A percentile compares a stretch with the other conserved stretches of the same genome.
Evolutionary conservation across 2,888 invertebrate genomes (phyloP).

Genomic region (Papilio protenor): DNA sequence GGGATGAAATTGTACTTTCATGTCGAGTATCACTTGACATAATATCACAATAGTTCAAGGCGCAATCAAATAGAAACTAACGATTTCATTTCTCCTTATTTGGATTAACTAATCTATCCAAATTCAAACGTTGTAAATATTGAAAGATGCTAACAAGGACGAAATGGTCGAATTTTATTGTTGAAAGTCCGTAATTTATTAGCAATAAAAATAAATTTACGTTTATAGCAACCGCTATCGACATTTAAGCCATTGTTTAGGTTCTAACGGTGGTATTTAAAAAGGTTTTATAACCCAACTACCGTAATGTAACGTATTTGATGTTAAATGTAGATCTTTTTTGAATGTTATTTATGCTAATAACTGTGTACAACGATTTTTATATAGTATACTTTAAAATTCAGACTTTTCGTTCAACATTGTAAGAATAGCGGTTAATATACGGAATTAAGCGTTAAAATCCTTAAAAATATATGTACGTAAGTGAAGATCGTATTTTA

Average conservation of each 20-base stretch:
- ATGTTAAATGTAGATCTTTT: not conserved
- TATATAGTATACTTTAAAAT: not conserved
- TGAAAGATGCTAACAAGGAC: not conserved
- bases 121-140: not conserved
- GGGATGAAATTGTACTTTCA: conserved; percentile 13
- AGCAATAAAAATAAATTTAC: conserved; percentile 32
- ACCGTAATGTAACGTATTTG: not conserved
- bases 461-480: not conserved
- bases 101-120: conserved; percentile 8
- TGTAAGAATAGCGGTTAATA: not conserved
- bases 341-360: not conserved
- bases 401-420: not conserved
- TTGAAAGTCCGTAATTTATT: conserved; percentile 2
- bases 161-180: conserved; percentile 8
- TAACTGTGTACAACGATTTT: not conserved
- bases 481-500: not conserved
- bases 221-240: conserved; percentile 19
- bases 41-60: conserved; percentile 11
- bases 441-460: not conserved
- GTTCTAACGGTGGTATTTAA: conserved; percentile 14
- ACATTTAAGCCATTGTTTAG: conserved; percentile 16
- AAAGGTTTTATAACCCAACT: not conserved
- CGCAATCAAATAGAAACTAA: not conserved
- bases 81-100: conserved; percentile 17
- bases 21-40: conserved; percentile 16